Conservation (phyloP, 2,113 vertebrate genomes). For the Actenoides lindsayi region DNA sequence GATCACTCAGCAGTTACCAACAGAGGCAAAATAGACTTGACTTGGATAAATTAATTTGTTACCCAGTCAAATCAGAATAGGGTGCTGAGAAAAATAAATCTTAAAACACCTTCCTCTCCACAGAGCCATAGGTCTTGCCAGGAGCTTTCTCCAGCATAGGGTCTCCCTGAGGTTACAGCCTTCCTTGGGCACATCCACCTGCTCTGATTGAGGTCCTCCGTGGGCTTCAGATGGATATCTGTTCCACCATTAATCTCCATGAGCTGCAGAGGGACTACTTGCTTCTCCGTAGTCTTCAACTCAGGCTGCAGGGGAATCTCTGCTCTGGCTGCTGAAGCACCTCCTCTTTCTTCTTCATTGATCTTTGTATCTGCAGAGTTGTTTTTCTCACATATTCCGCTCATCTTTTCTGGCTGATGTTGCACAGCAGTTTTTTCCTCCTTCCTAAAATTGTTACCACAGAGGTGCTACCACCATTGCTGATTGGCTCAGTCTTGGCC, state of each 20-base stretch:
- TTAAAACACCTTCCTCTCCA: not conserved
- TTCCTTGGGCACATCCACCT: not conserved
- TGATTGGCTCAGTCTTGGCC: not conserved
- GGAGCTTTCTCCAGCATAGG: not conserved
- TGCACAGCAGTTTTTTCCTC: rapidly evolving
- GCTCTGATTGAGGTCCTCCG: not conserved
- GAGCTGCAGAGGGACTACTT: not conserved
- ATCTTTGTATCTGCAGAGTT: not conserved
- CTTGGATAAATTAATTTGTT: not conserved
- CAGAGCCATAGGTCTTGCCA: not conserved
- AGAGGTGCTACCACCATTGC: rapidly evolving
- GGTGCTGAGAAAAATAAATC: not conserved
- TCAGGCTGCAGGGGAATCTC: not conserved
- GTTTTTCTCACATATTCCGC: not conserved
- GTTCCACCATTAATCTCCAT: not conserved
- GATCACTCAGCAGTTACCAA: not conserved
- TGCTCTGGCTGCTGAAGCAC: not conserved
- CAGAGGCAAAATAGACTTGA: not conserved
- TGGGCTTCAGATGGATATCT: not conserved
- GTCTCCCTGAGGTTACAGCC: not conserved
- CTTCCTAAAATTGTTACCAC: not conserved
- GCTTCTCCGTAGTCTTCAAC: not conserved
- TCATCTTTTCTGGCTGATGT: not conserved
- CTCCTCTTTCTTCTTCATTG: not conserved
- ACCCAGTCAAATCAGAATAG: not conserved